Evolutionary conservation across 2,797 vertebrate genomes (phyloP).

Genomic region (Mycteria americana): DNA sequence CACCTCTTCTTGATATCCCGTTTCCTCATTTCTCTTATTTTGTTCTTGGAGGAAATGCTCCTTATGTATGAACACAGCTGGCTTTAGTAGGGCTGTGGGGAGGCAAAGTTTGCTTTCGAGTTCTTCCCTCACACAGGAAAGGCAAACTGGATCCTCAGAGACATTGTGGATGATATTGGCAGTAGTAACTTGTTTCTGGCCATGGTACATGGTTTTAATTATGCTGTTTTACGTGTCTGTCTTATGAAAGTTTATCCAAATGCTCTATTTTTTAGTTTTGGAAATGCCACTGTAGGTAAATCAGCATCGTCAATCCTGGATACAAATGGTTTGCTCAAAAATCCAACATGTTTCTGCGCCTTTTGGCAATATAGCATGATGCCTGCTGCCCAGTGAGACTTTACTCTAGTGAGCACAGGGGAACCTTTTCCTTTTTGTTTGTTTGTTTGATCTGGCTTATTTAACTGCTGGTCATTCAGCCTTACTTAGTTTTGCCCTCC

Average conservation of each 20-base stretch:
- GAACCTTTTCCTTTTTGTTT: background rate
- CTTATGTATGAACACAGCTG: slow-evolving; percentile 21
- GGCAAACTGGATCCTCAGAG: slow-evolving; percentile 33
- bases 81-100: background rate
- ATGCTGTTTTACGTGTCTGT: background rate
- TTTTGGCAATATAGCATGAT: background rate
- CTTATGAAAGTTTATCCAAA: background rate
- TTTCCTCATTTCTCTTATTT: slow-evolving; percentile 14
- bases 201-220: slow-evolving; percentile 22
- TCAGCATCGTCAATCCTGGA: background rate
- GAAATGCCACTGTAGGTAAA: background rate
- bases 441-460: slow-evolving; percentile 33
- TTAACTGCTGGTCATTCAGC: slow-evolving; percentile 44
- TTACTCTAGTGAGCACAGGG: background rate
- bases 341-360: background rate
- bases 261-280: background rate
- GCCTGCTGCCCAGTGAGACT: background rate
- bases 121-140: slow-evolving; percentile 43
- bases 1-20: background rate
- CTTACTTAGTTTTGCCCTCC: slow-evolving; percentile 35
- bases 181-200: slow-evolving; percentile 11
- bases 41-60: slow-evolving; percentile 14
- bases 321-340: background rate
- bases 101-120: background rate
- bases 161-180: slow-evolving; percentile 14